Conservation (phyloP, 1,140 invertebrate genomes). For the Aplysia californica region DNA sequence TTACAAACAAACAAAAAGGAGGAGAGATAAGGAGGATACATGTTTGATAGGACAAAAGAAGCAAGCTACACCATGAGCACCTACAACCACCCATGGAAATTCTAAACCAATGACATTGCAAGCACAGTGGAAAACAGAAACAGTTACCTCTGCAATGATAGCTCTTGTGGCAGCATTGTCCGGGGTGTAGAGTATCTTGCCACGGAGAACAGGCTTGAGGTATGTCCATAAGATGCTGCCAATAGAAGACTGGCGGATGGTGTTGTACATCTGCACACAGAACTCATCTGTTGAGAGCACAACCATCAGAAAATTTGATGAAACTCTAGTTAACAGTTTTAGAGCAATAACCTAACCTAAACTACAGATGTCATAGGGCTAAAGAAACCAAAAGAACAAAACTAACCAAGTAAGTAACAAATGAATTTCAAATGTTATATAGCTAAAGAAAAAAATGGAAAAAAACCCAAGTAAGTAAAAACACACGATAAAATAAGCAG, state of each 20-base stretch:
- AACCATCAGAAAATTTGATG: no score
- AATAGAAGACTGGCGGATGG: constrained; percentile 52
- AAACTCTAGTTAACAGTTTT: no score
- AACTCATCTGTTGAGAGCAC: constrained; percentile 52
- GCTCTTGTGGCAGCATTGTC: constrained; percentile 54
- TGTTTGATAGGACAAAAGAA: no score
- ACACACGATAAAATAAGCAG: neutral
- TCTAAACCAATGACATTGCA: neutral
- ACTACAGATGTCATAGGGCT: no score
- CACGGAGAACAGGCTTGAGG: constrained; percentile 67
- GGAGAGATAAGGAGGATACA: no score
- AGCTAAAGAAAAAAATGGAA: neutral
- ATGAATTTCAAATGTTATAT: neutral
- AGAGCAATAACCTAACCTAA: no score
- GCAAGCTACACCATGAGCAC: no score
- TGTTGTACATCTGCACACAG: constrained; percentile 62
- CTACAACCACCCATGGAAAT: no score
- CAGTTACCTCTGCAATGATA: constrained; percentile 58
- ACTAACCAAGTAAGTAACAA: neutral
- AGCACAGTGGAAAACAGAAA: neutral
- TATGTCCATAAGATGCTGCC: constrained; percentile 68
- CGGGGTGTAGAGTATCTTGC: constrained; percentile 68
- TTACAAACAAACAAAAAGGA: no score
- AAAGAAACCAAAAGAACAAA: neutral
- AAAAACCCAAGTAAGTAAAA: neutral